Conservation (phyloP, 2,888 invertebrate species). For the Cylindroiulus punctatus region DNA sequence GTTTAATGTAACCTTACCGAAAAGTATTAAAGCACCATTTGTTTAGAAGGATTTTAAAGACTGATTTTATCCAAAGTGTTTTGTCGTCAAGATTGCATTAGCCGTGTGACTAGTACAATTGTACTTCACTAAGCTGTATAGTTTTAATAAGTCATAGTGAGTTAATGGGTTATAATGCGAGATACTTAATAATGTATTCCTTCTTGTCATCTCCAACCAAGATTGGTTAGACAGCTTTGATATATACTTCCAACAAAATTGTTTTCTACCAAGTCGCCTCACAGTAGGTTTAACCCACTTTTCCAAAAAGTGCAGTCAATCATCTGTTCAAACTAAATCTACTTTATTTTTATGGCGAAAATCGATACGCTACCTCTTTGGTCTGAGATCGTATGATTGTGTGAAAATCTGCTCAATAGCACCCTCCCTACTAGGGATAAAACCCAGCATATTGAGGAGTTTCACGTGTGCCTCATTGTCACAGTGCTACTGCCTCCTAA, state of each 20-base stretch:
- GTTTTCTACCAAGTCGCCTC: background rate
- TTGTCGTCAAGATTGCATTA: no score
- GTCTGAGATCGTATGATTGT: no score
- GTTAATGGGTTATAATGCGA: background rate
- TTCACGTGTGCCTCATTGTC: no score
- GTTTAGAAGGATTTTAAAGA: no score
- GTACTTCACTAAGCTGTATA: no score
- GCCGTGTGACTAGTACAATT: background rate
- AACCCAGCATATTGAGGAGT: no score
- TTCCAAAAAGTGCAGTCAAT: background rate
- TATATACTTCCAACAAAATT: background rate
- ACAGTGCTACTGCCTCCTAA: no score
- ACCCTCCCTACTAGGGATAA: no score
- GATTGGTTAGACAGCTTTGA: background rate
- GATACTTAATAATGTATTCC: background rate
- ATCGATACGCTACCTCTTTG: background rate
- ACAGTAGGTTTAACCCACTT: background rate
- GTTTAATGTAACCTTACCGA: no score
- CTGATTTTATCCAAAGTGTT: no score
- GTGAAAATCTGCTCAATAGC: no score
- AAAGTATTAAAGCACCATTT: no score
- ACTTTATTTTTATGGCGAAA: background rate
- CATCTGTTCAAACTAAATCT: background rate
- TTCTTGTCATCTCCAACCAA: background rate
- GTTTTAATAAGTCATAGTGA: background rate